These are phyloP conservation scores for Tinamus guttatus DNA, from an alignment of 2,113 vertebrate species.

Conservation along the genomic window DNA sequence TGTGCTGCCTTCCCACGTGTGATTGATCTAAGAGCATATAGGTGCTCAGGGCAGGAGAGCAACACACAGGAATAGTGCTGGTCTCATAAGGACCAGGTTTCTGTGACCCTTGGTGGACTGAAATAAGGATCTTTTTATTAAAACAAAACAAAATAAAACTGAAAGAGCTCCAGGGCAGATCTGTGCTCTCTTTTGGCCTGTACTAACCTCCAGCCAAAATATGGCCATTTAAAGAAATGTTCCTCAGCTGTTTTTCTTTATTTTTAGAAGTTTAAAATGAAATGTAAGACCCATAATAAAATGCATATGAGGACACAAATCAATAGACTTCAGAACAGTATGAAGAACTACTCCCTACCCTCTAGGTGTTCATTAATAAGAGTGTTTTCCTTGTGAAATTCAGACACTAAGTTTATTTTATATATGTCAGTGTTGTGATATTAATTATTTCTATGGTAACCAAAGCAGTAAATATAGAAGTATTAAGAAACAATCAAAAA, in stretches of 20 bases:
- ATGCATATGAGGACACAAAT: slow-evolving; percentile 45
- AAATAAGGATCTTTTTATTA: slow-evolving; percentile 59
- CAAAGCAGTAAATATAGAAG: slow-evolving; percentile 10
- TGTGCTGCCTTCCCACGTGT: neutral
- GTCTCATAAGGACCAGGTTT: neutral
- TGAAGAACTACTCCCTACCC: neutral
- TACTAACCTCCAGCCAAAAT: slow-evolving; percentile 55
- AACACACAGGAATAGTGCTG: neutral
- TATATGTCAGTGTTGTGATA: neutral
- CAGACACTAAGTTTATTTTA: neutral
- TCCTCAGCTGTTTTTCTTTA: slow-evolving; percentile 62
- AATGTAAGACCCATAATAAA: slow-evolving; percentile 66
- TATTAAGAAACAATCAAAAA: slow-evolving; percentile 15
- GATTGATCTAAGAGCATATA: neutral
- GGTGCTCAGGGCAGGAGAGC: neutral
- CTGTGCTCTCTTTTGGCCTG: slow-evolving; percentile 38
- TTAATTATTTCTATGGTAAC: slow-evolving; percentile 59
- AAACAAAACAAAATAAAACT: slow-evolving; percentile 37
- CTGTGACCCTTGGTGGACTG: slow-evolving; percentile 25
- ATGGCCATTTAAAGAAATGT: neutral
- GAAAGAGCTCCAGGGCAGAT: slow-evolving; percentile 47
- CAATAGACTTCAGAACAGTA: slow-evolving; percentile 3
- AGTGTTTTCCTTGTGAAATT: neutral
- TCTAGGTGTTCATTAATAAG: slow-evolving; percentile 25
- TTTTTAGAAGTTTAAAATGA: slow-evolving; percentile 61